A percentile compares a stretch with the other conserved stretches of the same genome.
phyloP scores from a whole-genome alignment of 2,113 vertebrate species.

The Eurystomus gularis region DNA sequence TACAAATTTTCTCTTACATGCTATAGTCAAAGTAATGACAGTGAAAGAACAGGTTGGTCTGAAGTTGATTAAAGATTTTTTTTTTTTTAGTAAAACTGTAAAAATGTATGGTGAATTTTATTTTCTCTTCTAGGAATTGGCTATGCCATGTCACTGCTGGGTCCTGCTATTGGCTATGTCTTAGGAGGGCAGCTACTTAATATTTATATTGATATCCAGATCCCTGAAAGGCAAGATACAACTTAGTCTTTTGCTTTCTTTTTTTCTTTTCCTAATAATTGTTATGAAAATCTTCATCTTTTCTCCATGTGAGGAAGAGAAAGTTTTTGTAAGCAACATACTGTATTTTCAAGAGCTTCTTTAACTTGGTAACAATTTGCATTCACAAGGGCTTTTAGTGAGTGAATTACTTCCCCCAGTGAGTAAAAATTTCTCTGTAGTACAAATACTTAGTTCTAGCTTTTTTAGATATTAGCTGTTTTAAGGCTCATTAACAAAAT shows the following conservation, averaged over 20 bases:
- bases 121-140: slow-evolving; percentile 76
- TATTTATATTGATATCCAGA: slow-evolving; percentile 77
- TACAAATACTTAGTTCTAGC: not conserved
- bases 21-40: not conserved
- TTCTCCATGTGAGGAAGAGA: not conserved
- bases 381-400: not conserved
- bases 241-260: not conserved
- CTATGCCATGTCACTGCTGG: slow-evolving; percentile 78
- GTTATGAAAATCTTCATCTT: not conserved
- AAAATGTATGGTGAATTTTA: not conserved
- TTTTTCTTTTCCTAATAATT: not conserved
- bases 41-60: not conserved
- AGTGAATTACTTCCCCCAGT: not conserved
- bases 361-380: not conserved
- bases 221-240: slow-evolving; percentile 70
- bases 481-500: not conserved
- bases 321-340: not conserved
- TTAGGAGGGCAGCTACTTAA: slow-evolving; percentile 79
- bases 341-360: not conserved
- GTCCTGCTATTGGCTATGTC: slow-evolving; percentile 81
- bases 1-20: not conserved
- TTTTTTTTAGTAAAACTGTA: not conserved
- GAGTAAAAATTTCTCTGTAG: not conserved
- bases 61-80: not conserved
- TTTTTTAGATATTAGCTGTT: not conserved